Evolutionary conservation across 2,888 invertebrate species (phyloP), one percentile per base, ranked within the genome.

Genomic region (Exephanes ischioxanthus): DNA sequence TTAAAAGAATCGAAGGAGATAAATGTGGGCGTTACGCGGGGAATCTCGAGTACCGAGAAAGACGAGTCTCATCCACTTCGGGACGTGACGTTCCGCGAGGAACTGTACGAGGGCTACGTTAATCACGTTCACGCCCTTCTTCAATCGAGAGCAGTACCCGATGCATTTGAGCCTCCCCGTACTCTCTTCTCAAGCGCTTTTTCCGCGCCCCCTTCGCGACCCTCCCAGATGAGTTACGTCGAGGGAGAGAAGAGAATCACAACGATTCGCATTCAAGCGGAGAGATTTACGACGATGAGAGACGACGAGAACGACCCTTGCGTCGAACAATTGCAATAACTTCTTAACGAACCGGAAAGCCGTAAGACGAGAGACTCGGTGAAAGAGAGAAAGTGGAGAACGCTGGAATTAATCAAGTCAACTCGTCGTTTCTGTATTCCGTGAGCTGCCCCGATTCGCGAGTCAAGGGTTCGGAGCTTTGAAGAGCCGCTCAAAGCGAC

Each of bases 1-100:
- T 94, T 94, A 94, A 94, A 95, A 94, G 94, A 94, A 94, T 94
- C 91, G 93, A 93, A 76, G 82, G 71, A 94, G 94, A 94, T 33
- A 33, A 94, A 94, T 94, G 94, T 94, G 93, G 94, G 94, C 94
- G 94, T 90, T 87, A 68, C 88, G 92, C 92, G 92, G 92, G 89
- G 89, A 90, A 89, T 89, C 86, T 88, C 87, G 89, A 89, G 86
- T 87, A 83, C 80, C 75, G 16, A 61, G 51, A 80, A 68, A 26
- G 84, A 86, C 78, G 76, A 80, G 77, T 53, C 30, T 84, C 78
- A 37, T 78, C 71, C 51, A 55, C 48, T 63, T 30, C 11, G 30
- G 53, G 45, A 63, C 51, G 73, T 53, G 83, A 83, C 85, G 79
- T 84, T 83, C 75, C 81, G 73, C 70, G 55, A 76, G 87, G 89